phyloP scores from a whole-genome alignment of 2,113 vertebrate genomes.

The Nycticryphes semicollaris region DNA sequence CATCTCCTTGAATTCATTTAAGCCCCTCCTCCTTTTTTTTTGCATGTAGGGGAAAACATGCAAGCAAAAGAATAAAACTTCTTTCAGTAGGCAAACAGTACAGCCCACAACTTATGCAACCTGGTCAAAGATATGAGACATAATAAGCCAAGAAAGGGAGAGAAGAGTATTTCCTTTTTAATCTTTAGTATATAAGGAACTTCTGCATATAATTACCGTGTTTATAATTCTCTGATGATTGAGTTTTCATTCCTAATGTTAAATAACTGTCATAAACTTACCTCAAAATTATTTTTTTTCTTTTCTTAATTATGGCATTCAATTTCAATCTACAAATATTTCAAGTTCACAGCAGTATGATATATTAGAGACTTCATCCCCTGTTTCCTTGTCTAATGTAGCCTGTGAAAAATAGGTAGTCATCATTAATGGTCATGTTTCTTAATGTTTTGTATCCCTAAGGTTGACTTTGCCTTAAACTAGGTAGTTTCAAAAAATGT shows the following conservation, averaged over 20 bases:
- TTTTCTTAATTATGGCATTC: neutral
- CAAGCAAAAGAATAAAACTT: neutral
- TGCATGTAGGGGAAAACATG: neutral
- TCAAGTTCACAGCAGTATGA: neutral
- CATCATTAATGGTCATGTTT: neutral
- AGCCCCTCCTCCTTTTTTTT: neutral
- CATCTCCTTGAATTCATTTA: neutral
- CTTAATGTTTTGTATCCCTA: neutral
- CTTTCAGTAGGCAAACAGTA: neutral
- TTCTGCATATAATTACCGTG: neutral
- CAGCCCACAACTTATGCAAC: neutral
- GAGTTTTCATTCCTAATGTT: neutral
- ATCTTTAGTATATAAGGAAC: neutral
- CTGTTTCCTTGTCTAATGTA: neutral
- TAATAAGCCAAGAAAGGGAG: neutral
- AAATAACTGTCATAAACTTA: neutral
- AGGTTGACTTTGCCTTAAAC: neutral
- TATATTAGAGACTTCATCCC: neutral
- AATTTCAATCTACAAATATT: neutral
- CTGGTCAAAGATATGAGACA: neutral
- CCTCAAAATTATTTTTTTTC: neutral
- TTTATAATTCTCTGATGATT: neutral
- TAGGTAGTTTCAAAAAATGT: neutral
- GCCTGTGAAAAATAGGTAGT: neutral
- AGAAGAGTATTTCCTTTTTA: neutral